Percentiles rank a stretch among this genome's conserved stretches.
phyloP scores from a whole-genome alignment of 2,113 vertebrate genomes.

The Macroglossus sobrinus region DNA sequence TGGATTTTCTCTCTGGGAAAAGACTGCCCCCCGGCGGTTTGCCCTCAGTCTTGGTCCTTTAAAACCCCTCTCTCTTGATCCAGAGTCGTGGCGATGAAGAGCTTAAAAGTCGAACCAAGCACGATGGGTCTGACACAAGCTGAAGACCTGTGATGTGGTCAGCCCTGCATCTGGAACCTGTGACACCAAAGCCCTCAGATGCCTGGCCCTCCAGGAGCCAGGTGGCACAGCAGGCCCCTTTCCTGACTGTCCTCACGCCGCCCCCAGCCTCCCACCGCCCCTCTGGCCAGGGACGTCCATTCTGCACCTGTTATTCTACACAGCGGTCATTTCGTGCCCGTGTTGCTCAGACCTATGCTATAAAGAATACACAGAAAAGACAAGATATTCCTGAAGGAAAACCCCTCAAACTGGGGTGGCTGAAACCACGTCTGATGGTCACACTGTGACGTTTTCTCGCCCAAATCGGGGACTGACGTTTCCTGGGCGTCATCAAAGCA shows the following conservation, averaged over 20 bases:
- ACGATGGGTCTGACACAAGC: neutral
- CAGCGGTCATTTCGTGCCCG: neutral
- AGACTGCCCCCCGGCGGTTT: conserved; percentile 62
- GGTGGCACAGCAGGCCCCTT: neutral
- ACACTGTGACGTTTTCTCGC: neutral
- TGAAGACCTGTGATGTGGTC: neutral
- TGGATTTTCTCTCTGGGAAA: conserved; percentile 43
- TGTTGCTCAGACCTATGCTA: neutral
- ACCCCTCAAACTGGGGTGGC: neutral
- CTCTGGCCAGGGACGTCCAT: neutral
- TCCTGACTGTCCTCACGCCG: neutral
- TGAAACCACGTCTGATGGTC: neutral
- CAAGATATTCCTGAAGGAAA: neutral
- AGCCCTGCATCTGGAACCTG: neutral
- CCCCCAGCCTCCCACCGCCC: neutral
- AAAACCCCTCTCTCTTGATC: neutral
- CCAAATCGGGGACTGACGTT: neutral
- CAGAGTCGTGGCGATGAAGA: neutral
- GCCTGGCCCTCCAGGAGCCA: neutral
- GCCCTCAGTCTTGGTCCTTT: neutral
- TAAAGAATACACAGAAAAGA: neutral
- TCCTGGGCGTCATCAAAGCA: neutral
- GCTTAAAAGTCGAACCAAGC: neutral
- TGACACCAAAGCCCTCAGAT: neutral
- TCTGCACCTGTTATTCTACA: neutral